Evolutionary conservation across 2,113 vertebrate genomes (phyloP).

Genomic region (Syngnathus scovelli): DNA sequence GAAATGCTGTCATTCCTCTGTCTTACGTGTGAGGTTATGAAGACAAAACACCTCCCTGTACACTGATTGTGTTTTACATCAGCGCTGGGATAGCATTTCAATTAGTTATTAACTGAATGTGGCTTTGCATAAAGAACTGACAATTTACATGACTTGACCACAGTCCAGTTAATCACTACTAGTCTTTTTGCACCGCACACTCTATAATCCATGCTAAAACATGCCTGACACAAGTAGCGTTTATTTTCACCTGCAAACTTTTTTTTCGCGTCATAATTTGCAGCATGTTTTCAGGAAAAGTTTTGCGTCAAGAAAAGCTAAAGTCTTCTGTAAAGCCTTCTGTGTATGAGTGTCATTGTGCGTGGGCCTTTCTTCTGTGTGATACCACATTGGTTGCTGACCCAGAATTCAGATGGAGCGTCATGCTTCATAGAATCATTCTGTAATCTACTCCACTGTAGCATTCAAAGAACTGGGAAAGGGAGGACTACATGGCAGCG

Average conservation of each 20-base stretch:
- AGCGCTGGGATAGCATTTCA: slow-evolving; percentile 38
- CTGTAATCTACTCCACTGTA: slow-evolving; percentile 43
- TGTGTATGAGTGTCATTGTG: slow-evolving; percentile 36
- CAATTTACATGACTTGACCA: slow-evolving; percentile 43
- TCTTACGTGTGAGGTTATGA: slow-evolving; percentile 23
- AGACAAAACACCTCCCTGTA: slow-evolving; percentile 26
- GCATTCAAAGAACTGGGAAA: slow-evolving; percentile 46
- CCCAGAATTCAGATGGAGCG: slow-evolving; percentile 45
- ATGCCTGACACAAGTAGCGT: slow-evolving; percentile 10
- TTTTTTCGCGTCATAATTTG: background rate
- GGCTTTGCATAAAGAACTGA: slow-evolving; percentile 49
- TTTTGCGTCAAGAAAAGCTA: slow-evolving; percentile 17
- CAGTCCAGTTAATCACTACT: slow-evolving; percentile 20
- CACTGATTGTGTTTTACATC: slow-evolving; percentile 37
- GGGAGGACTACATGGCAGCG: slow-evolving; percentile 23
- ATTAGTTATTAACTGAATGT: slow-evolving; percentile 50
- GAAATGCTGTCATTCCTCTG: slow-evolving; percentile 5
- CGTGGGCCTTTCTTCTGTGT: slow-evolving; percentile 36
- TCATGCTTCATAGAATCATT: slow-evolving; percentile 53
- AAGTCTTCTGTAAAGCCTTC: slow-evolving; percentile 22
- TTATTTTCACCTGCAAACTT: background rate
- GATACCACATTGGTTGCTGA: slow-evolving; percentile 53
- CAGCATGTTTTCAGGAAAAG: slow-evolving; percentile 14
- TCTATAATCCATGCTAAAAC: slow-evolving; percentile 28
- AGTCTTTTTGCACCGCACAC: slow-evolving; percentile 26